Base-by-base conservation (phyloP, 1,140 invertebrate genomes). In the Eupristina koningsbergeri region DNA sequence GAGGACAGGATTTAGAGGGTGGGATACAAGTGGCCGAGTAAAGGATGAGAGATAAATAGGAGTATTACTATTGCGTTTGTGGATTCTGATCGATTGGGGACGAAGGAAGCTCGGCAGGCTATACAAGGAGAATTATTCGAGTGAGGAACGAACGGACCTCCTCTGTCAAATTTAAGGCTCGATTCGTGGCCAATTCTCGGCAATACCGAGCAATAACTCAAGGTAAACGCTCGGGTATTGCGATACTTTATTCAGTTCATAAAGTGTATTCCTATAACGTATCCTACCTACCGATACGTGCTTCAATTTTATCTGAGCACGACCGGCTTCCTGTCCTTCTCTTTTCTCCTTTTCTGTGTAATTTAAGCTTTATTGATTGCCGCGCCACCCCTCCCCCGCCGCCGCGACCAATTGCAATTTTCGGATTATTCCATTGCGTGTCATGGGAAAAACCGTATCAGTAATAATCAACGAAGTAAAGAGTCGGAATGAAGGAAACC, bases 221-320 rank as follows among this genome's bases (percentile, higher is more conserved):
- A 84, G 80, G 84, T 87, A 89, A 90, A 90, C 89, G 87, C 84
- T 88, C 83, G 47, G 86, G 86, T 81, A 87, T 88, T 81, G 87
- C 89, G 87, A 89, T 89, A 89, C 86, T 90, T 90, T 89, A 90
- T 90, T 90, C 89, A 89, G 89, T 89, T 90, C 89, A 89, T 90
- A 89, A 90, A 90, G 89, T 89, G 87, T 88, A 86, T 88, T 89
- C 87, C 87, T 85, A 87, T 88, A 89, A 89, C 86, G 87, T 88
- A 88, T 89, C 86, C 84, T 81, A 64, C 86, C 84, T 81, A 64
- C 74, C 61, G 80, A 75, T 88, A 90, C 89, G 89, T 90, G 89
- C 87, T 89, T 88, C 88, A 87, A 89, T 89, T 90, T 89, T 88
- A 88, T 88, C 86, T 85, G 83, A 86, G 85, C 81, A 82, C 53